phyloP scores from a whole-genome alignment of 1,140 invertebrate species.

The Ceratosolen solmsi region DNA sequence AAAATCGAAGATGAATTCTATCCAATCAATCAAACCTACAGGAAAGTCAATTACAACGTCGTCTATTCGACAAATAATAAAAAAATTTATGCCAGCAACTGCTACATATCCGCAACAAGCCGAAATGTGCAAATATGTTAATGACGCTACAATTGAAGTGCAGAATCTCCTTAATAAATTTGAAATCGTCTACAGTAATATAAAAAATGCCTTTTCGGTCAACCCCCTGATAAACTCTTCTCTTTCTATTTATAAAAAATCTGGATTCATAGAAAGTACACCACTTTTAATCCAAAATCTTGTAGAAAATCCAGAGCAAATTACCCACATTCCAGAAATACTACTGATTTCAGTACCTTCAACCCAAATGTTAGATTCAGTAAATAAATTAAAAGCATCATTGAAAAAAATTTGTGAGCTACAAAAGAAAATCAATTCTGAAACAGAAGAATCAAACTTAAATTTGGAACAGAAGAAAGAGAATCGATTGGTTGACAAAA shows the following conservation, averaged over 20 bases:
- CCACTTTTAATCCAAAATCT: constrained; percentile 29
- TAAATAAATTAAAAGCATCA: constrained; percentile 24
- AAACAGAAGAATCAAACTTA: neutral
- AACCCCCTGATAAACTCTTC: neutral
- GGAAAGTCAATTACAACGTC: neutral
- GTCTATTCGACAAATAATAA: constrained; percentile 24
- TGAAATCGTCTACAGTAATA: constrained; percentile 2
- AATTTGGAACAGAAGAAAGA: neutral
- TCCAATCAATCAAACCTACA: neutral
- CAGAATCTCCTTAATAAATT: constrained; percentile 42
- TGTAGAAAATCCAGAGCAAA: constrained; percentile 43
- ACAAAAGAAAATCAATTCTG: neutral
- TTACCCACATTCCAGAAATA: constrained; percentile 26
- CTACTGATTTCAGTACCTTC: constrained; percentile 22
- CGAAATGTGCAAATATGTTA: constrained; percentile 27
- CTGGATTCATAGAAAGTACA: constrained; percentile 29
- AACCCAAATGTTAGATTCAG: constrained; percentile 4
- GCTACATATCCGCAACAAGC: constrained; percentile 5
- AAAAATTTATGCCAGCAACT: constrained; percentile 25
- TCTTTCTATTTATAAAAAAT: neutral
- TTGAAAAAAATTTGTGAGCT: constrained; percentile 23
- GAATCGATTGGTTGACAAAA: neutral
- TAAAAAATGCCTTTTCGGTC: constrained; percentile 9
- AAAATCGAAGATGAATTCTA: neutral
- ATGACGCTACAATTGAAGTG: constrained; percentile 16